These are phyloP conservation scores for Rhinopomastus cyanomelas DNA, from an alignment of 2,113 vertebrate species.

Conservation along the genomic window DNA sequence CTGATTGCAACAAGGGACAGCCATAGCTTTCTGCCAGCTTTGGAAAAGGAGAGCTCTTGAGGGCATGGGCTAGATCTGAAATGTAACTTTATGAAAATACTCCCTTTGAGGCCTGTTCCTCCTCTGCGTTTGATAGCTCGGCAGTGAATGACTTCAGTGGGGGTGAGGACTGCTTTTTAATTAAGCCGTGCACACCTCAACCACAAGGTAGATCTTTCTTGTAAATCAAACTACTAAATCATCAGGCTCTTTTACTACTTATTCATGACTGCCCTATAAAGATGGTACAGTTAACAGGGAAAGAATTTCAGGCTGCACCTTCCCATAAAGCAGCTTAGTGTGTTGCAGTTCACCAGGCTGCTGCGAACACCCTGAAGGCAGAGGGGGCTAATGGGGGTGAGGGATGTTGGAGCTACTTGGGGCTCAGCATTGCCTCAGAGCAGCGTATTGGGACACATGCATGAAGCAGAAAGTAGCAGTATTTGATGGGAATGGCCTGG, in stretches of 20 bases:
- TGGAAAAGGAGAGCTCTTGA: neutral
- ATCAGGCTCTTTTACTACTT: neutral
- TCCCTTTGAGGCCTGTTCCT: neutral
- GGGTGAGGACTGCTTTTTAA: constrained; percentile 16
- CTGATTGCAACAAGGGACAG: neutral
- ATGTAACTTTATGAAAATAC: neutral
- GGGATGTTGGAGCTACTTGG: neutral
- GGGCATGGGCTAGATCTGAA: neutral
- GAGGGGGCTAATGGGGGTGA: neutral
- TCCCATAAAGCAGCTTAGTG: neutral
- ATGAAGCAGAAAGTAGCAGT: neutral
- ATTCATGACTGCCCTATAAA: neutral
- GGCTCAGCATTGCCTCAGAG: neutral
- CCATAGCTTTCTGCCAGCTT: neutral
- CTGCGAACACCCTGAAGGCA: neutral
- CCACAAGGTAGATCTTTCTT: neutral
- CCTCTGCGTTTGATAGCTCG: neutral
- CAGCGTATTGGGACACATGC: neutral
- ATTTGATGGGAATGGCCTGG: neutral
- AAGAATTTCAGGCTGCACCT: neutral
- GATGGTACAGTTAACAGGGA: neutral
- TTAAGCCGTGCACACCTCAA: constrained; percentile 4
- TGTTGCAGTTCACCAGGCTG: neutral
- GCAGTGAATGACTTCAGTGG: neutral
- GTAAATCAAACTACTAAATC: constrained; percentile 23